Percentiles rank a stretch among this genome's conserved stretches.
Evolutionary conservation across 2,888 invertebrate species (phyloP).

Genomic region (Hydroisotoma schaefferi): DNA sequence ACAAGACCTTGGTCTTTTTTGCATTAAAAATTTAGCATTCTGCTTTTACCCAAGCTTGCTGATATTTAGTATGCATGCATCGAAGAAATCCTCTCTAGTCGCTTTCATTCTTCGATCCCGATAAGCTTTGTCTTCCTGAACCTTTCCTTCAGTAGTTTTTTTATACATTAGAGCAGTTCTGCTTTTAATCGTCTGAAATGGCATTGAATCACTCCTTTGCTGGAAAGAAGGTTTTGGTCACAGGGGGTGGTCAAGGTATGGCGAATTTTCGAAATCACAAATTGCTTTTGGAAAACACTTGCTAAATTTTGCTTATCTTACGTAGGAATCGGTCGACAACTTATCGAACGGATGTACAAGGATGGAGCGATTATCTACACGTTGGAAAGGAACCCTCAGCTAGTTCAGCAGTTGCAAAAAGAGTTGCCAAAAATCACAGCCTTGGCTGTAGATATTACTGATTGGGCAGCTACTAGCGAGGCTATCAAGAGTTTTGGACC

Average conservation of each 20-base stretch:
- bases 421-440: slow-evolving; percentile 9
- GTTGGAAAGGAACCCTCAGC: slow-evolving; percentile 5
- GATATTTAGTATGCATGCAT: too few species aligned
- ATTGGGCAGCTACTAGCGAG: slow-evolving; percentile 8
- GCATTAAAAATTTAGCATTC: too few species aligned
- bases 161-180: too few species aligned
- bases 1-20: too few species aligned
- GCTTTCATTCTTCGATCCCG: too few species aligned
- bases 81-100: too few species aligned
- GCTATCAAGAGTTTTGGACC: slow-evolving; percentile 2
- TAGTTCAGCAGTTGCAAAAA: not conserved
- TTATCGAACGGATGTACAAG: slow-evolving; percentile 6
- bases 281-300: not conserved
- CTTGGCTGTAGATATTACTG: not conserved
- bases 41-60: too few species aligned
- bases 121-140: too few species aligned
- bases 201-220: slow-evolving; percentile 12
- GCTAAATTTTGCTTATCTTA: not conserved
- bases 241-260: slow-evolving; percentile 24
- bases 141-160: too few species aligned
- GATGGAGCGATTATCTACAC: slow-evolving; percentile 9
- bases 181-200: not conserved
- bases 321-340: slow-evolving; percentile 6
- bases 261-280: not conserved
- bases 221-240: slow-evolving; percentile 22